Conservation (phyloP, 1,140 invertebrate species). For the Artemia franciscana region DNA sequence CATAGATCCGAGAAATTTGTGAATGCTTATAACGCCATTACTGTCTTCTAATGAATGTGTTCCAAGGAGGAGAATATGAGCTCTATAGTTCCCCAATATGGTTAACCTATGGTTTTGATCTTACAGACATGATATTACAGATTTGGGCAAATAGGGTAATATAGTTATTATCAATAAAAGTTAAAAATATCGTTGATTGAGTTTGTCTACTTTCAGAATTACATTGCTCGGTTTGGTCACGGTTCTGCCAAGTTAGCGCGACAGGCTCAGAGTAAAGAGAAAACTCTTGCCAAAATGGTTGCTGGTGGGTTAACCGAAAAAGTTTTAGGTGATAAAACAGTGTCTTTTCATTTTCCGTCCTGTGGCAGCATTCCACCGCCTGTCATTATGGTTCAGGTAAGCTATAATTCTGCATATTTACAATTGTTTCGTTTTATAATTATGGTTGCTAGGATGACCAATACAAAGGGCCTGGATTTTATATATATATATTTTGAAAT, state of each 20-base stretch:
- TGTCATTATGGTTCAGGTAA: conserved; percentile 83
- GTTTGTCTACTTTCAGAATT: conserved; percentile 40
- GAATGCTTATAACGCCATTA: no score
- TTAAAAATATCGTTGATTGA: conserved; percentile 11
- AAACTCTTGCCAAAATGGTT: conserved; percentile 97
- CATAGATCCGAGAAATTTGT: no score
- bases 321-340: conserved; percentile 62
- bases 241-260: conserved; percentile 91
- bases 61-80: neutral
- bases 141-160: neutral
- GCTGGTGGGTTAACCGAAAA: conserved; percentile 88
- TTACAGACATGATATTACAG: conserved; percentile 2
- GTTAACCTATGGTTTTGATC: neutral
- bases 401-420: no score
- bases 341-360: conserved; percentile 88
- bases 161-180: no score
- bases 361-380: conserved; percentile 92
- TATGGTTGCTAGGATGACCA: no score
- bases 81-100: neutral
- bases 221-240: conserved; percentile 96
- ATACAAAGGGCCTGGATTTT: no score
- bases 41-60: neutral
- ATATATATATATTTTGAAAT: no score
- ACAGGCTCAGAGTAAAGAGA: conserved; percentile 98
- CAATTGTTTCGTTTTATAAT: no score